These are phyloP conservation scores for Phortica variegata DNA, from an alignment of 1,140 invertebrate genomes.

Conservation along the genomic window DNA sequence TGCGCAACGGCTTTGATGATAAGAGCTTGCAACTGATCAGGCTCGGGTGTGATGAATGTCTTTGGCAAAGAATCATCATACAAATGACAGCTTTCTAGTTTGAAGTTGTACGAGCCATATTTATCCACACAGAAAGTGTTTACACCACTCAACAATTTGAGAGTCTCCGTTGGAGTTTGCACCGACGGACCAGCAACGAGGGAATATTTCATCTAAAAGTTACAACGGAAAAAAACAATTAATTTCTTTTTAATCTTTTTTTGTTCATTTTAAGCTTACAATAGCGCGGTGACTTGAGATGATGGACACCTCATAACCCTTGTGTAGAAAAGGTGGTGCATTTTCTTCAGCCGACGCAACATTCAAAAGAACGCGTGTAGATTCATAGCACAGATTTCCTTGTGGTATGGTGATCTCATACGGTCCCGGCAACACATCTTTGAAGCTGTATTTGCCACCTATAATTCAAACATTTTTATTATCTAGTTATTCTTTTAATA, in stretches of 20 bases:
- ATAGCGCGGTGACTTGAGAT: slow-evolving; percentile 70
- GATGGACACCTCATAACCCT: slow-evolving; percentile 69
- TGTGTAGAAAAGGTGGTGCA: slow-evolving; percentile 74
- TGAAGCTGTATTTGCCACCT: slow-evolving; percentile 76
- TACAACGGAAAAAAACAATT: too few species aligned
- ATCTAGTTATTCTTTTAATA: too few species aligned
- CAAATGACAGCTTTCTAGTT: slow-evolving; percentile 79
- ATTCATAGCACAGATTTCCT: slow-evolving; percentile 75
- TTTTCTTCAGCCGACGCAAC: slow-evolving; percentile 67
- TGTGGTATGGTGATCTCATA: slow-evolving; percentile 72
- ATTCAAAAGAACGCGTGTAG: slow-evolving; percentile 64
- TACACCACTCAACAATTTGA: slow-evolving; percentile 58
- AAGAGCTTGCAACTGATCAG: slow-evolving; percentile 39
- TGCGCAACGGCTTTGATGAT: slow-evolving; percentile 58
- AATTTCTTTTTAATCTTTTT: too few species aligned
- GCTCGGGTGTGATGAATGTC: slow-evolving; percentile 43
- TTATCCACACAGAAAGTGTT: slow-evolving; percentile 69
- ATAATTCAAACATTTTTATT: background rate
- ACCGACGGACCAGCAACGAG: slow-evolving; percentile 27
- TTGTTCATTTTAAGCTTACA: slow-evolving; percentile 16
- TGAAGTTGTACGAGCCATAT: slow-evolving; percentile 73
- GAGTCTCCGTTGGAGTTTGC: slow-evolving; percentile 28
- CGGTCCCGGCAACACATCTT: slow-evolving; percentile 76
- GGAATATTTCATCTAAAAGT: slow-evolving; percentile 40
- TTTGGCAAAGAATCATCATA: slow-evolving; percentile 62